Evolutionary conservation across 2,797 vertebrate genomes (phyloP).

Genomic region (Sebastes nivosus): DNA sequence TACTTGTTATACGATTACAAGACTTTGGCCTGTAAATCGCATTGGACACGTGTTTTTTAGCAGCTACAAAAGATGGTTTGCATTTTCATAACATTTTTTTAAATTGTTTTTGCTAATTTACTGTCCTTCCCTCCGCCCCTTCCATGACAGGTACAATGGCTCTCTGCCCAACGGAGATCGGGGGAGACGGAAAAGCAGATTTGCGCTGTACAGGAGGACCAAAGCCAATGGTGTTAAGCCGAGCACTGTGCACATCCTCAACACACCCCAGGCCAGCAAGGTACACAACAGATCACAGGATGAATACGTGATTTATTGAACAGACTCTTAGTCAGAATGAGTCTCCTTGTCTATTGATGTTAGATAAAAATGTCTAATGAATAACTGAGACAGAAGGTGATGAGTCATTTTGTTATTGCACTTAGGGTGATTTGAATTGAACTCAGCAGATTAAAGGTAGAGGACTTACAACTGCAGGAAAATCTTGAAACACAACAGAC

Average conservation of each 20-base stretch:
- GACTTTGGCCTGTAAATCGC: constrained; percentile 42
- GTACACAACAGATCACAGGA: constrained; percentile 73
- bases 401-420: background rate
- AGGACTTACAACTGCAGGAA: background rate
- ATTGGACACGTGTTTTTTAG: constrained; percentile 31
- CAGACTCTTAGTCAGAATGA: background rate
- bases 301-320: constrained; percentile 31
- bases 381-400: background rate
- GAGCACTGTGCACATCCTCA: constrained; percentile 95
- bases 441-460: background rate
- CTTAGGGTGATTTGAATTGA: background rate
- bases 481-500: background rate
- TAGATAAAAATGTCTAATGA: background rate
- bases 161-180: constrained; percentile 95
- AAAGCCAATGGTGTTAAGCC: constrained; percentile 97
- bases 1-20: constrained; percentile 47
- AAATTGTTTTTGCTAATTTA: constrained; percentile 33
- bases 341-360: constrained; percentile 3
- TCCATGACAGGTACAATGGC: constrained; percentile 93
- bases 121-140: constrained; percentile 26
- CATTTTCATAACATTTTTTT: background rate
- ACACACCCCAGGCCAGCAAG: constrained; percentile 95
- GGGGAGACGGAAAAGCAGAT: constrained; percentile 97
- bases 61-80: constrained; percentile 9
- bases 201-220: constrained; percentile 92